Base-by-base conservation (phyloP, 2,113 vertebrate genomes). In the Cyphotilapia sp. region DNA sequence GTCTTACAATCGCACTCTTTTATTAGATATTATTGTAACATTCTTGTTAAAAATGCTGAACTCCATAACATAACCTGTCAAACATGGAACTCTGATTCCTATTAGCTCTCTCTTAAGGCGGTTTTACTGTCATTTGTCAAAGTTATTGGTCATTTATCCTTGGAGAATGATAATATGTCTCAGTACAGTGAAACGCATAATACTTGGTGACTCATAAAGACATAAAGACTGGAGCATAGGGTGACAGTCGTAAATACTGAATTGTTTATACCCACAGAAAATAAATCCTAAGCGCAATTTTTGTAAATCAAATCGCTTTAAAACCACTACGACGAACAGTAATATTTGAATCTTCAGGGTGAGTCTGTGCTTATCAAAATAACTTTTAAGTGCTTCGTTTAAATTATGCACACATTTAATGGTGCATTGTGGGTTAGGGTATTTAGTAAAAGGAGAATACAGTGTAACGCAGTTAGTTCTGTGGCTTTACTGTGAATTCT, bases 71-170 rank as follows among this genome's bases (percentile, higher is more conserved):
- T 71, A 89, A 88, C 54, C 92, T 89, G 92, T 94, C 89, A 95
- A 90, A 92, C 93, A 81, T 89, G 82, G 94, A 89, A 92, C 91
- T 94, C 87, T 76, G 81, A 95, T 92, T 93, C 92, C 85, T 89
- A 85, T 92, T 92, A 94, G 94, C 92, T 88, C 87, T 91, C 91
- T 93, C 91, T 93, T 94, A 86, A 94, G 81, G 91, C 87, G 85
- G 91, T 95, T 95, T 93, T 89, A 92, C 69, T 78, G 76, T 91
- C 83, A 94, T 96, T 93, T 94, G 93, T 96, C 93, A 96, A 93
- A 95, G 84, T 93, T 88, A 93, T 93, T 95, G 94, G 93, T 91
- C 88, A 93, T 95, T 96, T 94, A 91, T 95, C 86, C 81, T 86
- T 54, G 11, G 87, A 86, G 88, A 80, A 71, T 84, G 88, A 89